Base-by-base conservation (phyloP, 2,113 vertebrate species). In the Pterocles orientalis region DNA sequence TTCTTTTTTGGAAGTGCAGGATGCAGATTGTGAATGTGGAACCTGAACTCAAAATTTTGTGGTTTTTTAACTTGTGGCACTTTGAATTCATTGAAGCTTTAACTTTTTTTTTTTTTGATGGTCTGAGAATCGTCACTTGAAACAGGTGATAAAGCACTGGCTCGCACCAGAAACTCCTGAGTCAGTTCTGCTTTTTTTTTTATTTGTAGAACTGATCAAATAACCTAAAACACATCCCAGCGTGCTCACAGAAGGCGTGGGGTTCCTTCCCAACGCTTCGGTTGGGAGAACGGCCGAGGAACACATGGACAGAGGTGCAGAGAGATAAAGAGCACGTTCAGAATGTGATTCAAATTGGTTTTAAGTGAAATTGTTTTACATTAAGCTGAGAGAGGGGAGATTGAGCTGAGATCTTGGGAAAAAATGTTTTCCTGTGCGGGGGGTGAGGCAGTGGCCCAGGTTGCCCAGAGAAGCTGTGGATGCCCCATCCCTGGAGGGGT, bases 291-390 rank as follows among this genome's bases (percentile, higher is more conserved):
- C 5, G 4, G 6, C 19, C 16, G 4, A 60, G 91, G 76, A 54
- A 8, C 4, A 4, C 28, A 1, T 53, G 20, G n/a, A 5, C 29
- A 77, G 58, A 51, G 2, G 28, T 60, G 24, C 4, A 23, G 43
- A 19, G 51, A 12, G 31, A 34, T 1, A 12, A 26, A 13, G 24
- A 7, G 11, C 23, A 2, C 7, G 0, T 28, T 70, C 11, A 0
- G 6, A 5, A 11, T 31, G 3, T 6, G 3, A 1, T n/a, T 45
- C 25, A 1, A 19, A 10, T 26, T 29, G n/a, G 0, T 57, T n/a
- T n/a, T n/a, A n/a, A n/a, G n/a, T n/a, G n/a, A n/a, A n/a, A n/a
- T n/a, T n/a, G n/a, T n/a, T n/a, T n/a, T n/a, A n/a, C n/a, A n/a
- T n/a, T n/a, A n/a, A n/a, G 41, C 41, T 41, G 41, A 4, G 14